Evolutionary conservation across 2,797 vertebrate species (phyloP).

Genomic region (Antrozous pallidus): DNA sequence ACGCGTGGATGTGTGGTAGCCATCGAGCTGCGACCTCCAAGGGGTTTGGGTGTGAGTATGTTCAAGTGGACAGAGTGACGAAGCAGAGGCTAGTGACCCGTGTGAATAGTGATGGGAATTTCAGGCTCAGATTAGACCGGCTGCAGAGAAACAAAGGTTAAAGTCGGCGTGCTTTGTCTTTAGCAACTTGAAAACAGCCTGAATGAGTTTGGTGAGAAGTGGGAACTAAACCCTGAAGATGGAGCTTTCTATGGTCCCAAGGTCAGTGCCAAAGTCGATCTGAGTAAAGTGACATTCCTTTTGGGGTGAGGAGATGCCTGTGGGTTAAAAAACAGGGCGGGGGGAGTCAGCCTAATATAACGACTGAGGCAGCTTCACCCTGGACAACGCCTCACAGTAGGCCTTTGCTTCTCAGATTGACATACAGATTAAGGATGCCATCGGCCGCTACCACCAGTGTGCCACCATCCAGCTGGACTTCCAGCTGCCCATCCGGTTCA

Average conservation of each 20-base stretch:
- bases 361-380: no score
- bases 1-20: neutral
- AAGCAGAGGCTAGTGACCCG: neutral
- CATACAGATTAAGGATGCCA: slow-evolving; percentile 98
- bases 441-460: slow-evolving; percentile 98
- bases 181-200: slow-evolving; percentile 99
- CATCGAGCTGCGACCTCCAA: neutral
- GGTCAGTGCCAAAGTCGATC: slow-evolving; percentile 81
- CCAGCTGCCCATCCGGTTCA: slow-evolving; percentile 96
- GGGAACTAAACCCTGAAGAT: slow-evolving; percentile 96
- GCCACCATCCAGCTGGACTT: slow-evolving; percentile 98
- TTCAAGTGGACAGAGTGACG: neutral
- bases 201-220: slow-evolving; percentile 95
- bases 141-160: neutral
- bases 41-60: neutral
- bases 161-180: slow-evolving; percentile 49
- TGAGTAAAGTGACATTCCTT: neutral
- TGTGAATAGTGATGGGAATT: neutral
- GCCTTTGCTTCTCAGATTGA: slow-evolving; percentile 88
- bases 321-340: neutral
- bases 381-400: neutral
- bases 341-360: neutral
- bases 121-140: neutral
- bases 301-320: neutral
- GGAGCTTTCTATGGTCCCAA: slow-evolving; percentile 99